phyloP scores from a whole-genome alignment of 2,797 vertebrate species.

The Vireo griseus region DNA sequence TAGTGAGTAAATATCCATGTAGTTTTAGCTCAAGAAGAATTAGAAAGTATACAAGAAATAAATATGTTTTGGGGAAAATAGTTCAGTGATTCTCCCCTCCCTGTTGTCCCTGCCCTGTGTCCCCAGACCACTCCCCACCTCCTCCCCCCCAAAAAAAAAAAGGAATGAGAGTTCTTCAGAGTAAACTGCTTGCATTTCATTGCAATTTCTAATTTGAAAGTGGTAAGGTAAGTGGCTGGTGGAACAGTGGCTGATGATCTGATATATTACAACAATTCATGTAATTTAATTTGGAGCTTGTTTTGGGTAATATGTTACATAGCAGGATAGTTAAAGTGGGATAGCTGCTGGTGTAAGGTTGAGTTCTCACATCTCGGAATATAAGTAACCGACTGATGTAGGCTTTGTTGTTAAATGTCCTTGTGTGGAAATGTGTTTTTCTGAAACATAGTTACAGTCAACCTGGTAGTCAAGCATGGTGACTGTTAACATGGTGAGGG shows the following conservation, averaged over 20 bases:
- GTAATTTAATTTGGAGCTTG: slow-evolving; percentile 7
- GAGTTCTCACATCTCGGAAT: background rate
- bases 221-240: background rate
- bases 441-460: background rate
- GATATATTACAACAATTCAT: background rate
- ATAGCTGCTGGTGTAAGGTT: background rate
- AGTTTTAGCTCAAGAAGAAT: background rate
- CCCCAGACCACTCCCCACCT: fast-evolving
- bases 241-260: background rate
- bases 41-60: background rate
- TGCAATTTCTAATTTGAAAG: background rate
- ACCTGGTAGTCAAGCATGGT: background rate
- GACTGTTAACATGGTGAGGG: background rate
- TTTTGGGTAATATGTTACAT: background rate
- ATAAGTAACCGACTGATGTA: background rate
- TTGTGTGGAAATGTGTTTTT: background rate
- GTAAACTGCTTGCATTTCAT: background rate
- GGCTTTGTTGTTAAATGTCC: background rate
- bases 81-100: background rate
- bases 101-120: background rate
- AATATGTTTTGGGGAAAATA: background rate
- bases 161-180: background rate
- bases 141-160: fast-evolving
- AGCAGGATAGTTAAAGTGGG: background rate
- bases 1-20: background rate